A percentile compares a stretch with the other conserved stretches of the same genome.
Conservation (phyloP, 2,113 vertebrate genomes). For the Progne subis region DNA sequence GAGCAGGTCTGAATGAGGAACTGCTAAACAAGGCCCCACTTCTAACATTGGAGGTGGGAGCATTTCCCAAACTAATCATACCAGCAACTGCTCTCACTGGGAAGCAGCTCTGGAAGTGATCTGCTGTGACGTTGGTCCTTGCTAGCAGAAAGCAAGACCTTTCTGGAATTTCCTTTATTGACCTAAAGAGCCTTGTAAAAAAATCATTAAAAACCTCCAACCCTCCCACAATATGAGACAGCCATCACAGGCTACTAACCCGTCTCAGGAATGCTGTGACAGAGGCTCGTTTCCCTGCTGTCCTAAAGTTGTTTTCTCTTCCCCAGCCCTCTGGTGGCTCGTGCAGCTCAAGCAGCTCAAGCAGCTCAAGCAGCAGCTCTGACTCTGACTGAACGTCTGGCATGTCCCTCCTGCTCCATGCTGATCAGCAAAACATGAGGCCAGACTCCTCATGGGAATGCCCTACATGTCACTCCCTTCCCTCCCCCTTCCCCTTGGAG, state of each 20-base stretch:
- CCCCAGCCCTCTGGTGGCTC: slow-evolving; percentile 23
- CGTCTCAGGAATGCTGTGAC: neutral
- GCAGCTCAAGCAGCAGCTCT: slow-evolving; percentile 18
- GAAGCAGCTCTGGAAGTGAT: neutral
- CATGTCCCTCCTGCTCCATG: fast-evolving
- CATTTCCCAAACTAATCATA: neutral
- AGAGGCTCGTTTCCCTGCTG: neutral
- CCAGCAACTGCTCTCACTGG: neutral
- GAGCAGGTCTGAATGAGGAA: neutral
- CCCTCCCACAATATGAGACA: neutral
- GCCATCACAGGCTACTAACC: neutral
- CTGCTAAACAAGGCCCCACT: neutral
- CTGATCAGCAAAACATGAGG: neutral
- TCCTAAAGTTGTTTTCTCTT: neutral
- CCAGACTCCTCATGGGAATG: neutral
- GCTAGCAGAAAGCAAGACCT: neutral
- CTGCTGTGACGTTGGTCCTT: neutral
- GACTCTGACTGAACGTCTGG: slow-evolving; percentile 46
- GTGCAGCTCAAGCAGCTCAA: slow-evolving; percentile 25
- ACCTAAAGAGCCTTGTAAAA: neutral
- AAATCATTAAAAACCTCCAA: fast-evolving
- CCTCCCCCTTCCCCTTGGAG: neutral
- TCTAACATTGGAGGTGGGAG: fast-evolving
- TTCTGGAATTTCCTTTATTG: neutral
- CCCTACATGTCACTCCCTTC: fast-evolving